These are phyloP conservation scores for Smutsia gigantea DNA, from an alignment of 2,797 vertebrate genomes.

Conservation along the genomic window DNA sequence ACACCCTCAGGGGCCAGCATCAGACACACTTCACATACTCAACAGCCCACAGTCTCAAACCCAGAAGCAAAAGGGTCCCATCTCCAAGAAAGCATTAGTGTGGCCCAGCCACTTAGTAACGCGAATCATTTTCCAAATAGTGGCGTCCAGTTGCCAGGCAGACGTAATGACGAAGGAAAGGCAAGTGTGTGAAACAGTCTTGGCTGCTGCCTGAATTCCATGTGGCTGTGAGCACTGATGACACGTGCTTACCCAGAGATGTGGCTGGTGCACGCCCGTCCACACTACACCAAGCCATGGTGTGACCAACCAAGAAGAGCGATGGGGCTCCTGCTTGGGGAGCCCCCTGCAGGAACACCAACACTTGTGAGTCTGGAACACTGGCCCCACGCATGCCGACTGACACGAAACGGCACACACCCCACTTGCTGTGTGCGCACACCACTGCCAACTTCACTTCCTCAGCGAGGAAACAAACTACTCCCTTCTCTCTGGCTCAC, in stretches of 20 bases:
- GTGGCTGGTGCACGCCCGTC: background rate
- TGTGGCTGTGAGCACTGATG: background rate
- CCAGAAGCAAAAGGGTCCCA: background rate
- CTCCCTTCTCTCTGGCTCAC: background rate
- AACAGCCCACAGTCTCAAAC: background rate
- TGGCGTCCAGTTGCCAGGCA: background rate
- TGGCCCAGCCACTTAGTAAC: background rate
- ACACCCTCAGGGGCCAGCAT: too few species aligned
- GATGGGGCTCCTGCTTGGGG: background rate
- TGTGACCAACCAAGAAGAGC: background rate
- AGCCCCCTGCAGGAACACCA: background rate
- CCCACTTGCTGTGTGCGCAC: fast-evolving
- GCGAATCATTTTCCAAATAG: background rate
- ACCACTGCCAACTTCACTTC: too few species aligned
- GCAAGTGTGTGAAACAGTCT: background rate
- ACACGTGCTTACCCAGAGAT: background rate
- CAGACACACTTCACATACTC: background rate
- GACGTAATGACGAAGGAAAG: background rate
- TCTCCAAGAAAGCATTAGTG: background rate
- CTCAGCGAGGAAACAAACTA: background rate
- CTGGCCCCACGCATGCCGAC: background rate
- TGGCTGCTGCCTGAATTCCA: background rate
- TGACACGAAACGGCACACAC: background rate
- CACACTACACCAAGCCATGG: background rate
- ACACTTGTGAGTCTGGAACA: background rate